Evolutionary conservation across 35 echinoderm and acorn worm genomes (phyloP).

Genomic region (Heliocidaris erythrogramma): DNA sequence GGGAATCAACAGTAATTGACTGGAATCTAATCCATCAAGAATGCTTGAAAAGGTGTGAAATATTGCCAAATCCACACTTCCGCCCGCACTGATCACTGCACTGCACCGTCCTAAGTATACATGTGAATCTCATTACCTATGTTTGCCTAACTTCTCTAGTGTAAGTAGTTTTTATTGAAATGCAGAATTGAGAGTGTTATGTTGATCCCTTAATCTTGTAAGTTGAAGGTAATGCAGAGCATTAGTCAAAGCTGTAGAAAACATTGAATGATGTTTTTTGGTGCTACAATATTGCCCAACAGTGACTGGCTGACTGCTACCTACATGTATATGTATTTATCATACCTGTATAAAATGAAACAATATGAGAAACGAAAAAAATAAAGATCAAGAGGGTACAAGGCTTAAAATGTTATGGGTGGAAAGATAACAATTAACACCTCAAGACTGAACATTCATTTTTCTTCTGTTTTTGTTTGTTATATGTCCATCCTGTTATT

Average conservation of each 20-base stretch:
- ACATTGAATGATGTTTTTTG: not conserved
- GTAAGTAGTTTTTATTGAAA: not conserved
- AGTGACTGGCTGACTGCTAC: no score
- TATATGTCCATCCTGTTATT: no score
- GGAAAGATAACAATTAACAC: not conserved
- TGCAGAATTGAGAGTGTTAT: not conserved
- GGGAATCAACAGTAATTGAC: conserved; percentile 15
- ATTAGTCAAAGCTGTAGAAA: not conserved
- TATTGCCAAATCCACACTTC: conserved; percentile 43
- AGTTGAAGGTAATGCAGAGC: not conserved
- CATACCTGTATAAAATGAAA: not conserved
- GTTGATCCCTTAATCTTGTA: not conserved
- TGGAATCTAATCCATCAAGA: conserved; percentile 27
- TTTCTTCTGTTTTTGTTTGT: no score
- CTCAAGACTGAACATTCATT: no score
- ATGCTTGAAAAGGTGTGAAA: conserved; percentile 19
- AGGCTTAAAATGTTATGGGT: not conserved
- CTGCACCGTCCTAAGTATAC: not conserved
- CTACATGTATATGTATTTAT: no score
- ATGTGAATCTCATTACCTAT: conserved; percentile 12
- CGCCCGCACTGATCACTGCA: not conserved
- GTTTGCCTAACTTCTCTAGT: not conserved
- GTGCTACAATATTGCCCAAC: not conserved
- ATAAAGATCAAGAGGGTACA: not conserved
- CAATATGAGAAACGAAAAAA: not conserved